Evolutionary conservation across 2,797 vertebrate species (phyloP).

Genomic region (Ceryle rudis): DNA sequence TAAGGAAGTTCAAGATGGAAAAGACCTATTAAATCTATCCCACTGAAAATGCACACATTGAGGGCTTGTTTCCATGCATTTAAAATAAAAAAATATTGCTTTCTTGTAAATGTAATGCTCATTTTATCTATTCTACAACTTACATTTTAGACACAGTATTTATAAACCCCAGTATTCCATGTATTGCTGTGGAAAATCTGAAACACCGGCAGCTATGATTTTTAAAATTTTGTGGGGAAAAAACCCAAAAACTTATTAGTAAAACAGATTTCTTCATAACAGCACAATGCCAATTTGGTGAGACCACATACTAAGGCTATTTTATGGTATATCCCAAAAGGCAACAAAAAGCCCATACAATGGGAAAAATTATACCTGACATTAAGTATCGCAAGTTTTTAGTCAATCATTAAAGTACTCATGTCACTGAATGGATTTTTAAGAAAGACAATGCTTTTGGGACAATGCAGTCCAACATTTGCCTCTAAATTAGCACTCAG

Average conservation of each 20-base stretch:
- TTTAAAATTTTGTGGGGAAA: neutral
- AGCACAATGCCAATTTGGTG: neutral
- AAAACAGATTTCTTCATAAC: neutral
- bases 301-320: neutral
- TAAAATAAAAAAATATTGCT: neutral
- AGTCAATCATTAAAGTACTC: neutral
- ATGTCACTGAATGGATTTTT: neutral
- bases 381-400: neutral
- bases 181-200: neutral
- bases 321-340: neutral
- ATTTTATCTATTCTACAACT: neutral
- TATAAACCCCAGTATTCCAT: neutral
- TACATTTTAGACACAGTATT: neutral
- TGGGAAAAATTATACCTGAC: neutral
- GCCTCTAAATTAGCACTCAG: neutral
- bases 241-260: neutral
- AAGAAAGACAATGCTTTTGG: neutral
- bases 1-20: conserved; percentile 64
- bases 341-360: neutral
- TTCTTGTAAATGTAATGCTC: neutral
- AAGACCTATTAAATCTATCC: conserved; percentile 69
- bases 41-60: neutral
- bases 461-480: neutral
- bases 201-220: neutral
- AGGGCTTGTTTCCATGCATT: neutral